These are phyloP conservation scores for Polypterus bichir DNA, from an alignment of 2,113 vertebrate species.

Conservation along the genomic window DNA sequence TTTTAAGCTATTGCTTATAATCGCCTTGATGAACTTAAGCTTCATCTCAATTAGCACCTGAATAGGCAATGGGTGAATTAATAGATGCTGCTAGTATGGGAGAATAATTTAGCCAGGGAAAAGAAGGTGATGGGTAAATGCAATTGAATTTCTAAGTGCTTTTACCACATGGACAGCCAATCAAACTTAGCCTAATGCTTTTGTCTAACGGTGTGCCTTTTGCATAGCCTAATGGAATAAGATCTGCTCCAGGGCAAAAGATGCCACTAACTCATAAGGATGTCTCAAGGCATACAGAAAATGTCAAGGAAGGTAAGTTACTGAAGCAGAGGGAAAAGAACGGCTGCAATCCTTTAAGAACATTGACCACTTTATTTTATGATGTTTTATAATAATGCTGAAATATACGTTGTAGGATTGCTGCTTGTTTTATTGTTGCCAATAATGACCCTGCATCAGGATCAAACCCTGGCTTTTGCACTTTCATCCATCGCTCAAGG, in stretches of 20 bases:
- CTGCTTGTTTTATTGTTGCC: too few relatives aligned
- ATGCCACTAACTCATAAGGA: constrained; percentile 23
- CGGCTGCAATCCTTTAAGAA: too few relatives aligned
- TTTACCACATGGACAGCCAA: constrained; percentile 33
- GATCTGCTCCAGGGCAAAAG: constrained; percentile 23
- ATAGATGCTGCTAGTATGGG: constrained; percentile 72
- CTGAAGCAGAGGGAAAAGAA: too few relatives aligned
- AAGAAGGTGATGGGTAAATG: constrained; percentile 36
- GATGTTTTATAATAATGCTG: too few relatives aligned
- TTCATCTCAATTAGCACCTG: constrained; percentile 93
- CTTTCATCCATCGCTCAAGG: too few relatives aligned
- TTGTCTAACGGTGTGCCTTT: constrained; percentile 28
- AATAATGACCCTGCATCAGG: too few relatives aligned
- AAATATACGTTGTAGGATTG: too few relatives aligned
- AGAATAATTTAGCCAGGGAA: constrained; percentile 41
- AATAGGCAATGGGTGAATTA: constrained; percentile 77
- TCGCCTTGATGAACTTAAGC: constrained; percentile 87
- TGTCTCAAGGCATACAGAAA: too few relatives aligned
- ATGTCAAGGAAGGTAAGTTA: too few relatives aligned
- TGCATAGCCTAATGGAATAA: constrained; percentile 33
- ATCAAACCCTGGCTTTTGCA: too few relatives aligned
- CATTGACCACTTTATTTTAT: too few relatives aligned
- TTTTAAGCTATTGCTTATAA: constrained; percentile 92
- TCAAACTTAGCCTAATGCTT: constrained; percentile 26
- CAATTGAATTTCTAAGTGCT: constrained; percentile 35